These are phyloP conservation scores for Sphyrna mokarran DNA, from an alignment of 2,113 vertebrate genomes.

Conservation along the genomic window DNA sequence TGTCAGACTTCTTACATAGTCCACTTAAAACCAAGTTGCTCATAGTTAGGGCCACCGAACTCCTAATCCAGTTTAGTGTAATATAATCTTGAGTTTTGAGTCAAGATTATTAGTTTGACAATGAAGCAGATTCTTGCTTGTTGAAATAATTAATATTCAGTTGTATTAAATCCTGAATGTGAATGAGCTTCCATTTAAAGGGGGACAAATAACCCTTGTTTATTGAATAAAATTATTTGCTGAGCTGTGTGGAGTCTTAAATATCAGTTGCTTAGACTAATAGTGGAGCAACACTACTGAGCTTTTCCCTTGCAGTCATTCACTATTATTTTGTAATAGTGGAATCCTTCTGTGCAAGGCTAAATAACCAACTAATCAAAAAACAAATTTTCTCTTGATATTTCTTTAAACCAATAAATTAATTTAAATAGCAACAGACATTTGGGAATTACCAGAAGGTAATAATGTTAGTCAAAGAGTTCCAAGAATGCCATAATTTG, in stretches of 20 bases:
- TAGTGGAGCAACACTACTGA: not conserved
- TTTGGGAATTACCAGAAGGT: not conserved
- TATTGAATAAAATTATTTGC: not conserved
- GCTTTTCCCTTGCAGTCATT: not conserved
- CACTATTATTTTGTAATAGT: not conserved
- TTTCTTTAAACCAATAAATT: not conserved
- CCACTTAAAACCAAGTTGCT: too few species aligned
- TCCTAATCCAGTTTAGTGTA: not conserved
- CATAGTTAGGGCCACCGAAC: not conserved
- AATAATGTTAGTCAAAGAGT: not conserved
- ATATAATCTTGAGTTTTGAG: not conserved
- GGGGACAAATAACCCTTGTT: not conserved
- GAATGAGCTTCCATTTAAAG: not conserved
- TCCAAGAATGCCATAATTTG: not conserved
- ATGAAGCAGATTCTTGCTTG: not conserved
- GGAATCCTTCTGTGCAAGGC: not conserved
- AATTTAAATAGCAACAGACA: constrained; percentile 20
- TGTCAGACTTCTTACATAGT: too few species aligned
- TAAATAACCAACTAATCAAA: not conserved
- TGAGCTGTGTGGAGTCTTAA: not conserved
- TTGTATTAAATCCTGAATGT: not conserved
- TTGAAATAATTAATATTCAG: constrained; percentile 29
- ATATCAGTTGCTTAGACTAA: not conserved
- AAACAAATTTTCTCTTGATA: not conserved
- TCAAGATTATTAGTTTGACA: not conserved